These are phyloP conservation scores for Adela reaumurella DNA, from an alignment of 2,888 invertebrate genomes.

Conservation along the genomic window DNA sequence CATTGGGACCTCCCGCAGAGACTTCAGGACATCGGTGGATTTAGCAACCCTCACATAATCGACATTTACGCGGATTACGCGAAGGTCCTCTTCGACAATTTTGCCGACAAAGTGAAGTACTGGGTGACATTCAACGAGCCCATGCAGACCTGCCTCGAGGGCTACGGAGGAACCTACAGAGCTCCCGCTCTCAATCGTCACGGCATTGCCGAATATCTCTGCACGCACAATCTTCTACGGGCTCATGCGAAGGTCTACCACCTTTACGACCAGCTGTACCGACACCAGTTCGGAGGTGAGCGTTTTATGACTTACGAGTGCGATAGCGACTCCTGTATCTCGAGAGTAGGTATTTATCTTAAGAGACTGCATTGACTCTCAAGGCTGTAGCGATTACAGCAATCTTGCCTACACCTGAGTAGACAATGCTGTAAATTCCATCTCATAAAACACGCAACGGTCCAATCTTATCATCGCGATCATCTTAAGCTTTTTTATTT, in stretches of 20 bases:
- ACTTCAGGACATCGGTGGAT: conserved; percentile 65
- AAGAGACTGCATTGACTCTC: background rate
- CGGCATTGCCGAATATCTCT: conserved; percentile 63
- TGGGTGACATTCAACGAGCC: conserved; percentile 83
- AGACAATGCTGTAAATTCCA: too few species aligned
- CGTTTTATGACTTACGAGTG: conserved; percentile 10
- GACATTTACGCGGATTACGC: conserved; percentile 65
- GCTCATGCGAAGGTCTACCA: conserved; percentile 71
- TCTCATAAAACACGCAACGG: too few species aligned
- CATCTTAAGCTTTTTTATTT: too few species aligned
- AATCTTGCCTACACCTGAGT: too few species aligned
- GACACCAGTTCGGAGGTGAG: conserved; percentile 50
- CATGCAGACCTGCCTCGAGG: conserved; percentile 49
- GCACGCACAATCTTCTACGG: conserved; percentile 67
- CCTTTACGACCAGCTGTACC: conserved; percentile 59
- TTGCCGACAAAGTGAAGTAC: conserved; percentile 60
- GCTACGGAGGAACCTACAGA: conserved; percentile 57
- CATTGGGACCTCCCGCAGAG: conserved; percentile 69
- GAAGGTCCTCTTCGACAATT: conserved; percentile 56
- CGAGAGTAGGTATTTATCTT: background rate
- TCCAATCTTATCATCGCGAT: too few species aligned
- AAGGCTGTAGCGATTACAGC: background rate
- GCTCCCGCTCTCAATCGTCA: conserved; percentile 58
- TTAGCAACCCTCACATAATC: conserved; percentile 63
- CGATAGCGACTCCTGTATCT: too few species aligned